Evolutionary conservation across 53 echinoderm and acorn worm genomes (phyloP).

Genomic region (Zoroaster sp.): DNA sequence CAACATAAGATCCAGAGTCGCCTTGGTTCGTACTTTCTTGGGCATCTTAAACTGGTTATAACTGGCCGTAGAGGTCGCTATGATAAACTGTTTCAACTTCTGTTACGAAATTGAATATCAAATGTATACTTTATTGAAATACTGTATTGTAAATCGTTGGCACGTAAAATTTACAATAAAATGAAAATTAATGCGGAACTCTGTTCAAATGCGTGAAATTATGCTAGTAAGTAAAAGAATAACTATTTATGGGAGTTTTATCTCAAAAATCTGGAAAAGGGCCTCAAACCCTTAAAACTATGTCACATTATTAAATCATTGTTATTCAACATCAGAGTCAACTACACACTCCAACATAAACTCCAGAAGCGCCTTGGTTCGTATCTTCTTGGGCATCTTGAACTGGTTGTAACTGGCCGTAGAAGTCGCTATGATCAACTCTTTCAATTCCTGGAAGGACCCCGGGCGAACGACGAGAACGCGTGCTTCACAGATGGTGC

Average conservation of each 20-base stretch:
- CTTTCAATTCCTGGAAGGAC: conserved; percentile 15
- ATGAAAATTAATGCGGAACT: too few relatives aligned
- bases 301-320: too few relatives aligned
- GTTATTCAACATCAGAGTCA: too few relatives aligned
- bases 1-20: conserved; percentile 51
- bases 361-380: neutral
- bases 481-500: conserved; percentile 6
- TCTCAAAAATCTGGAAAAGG: too few relatives aligned
- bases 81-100: neutral
- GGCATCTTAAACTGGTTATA: conserved; percentile 57
- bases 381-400: conserved; percentile 47
- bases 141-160: too few relatives aligned
- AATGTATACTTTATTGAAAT: too few relatives aligned
- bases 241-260: too few relatives aligned
- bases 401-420: conserved; percentile 52
- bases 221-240: too few relatives aligned
- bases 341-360: conserved; percentile 55
- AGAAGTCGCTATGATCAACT: conserved; percentile 42
- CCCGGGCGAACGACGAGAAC: conserved; percentile 8
- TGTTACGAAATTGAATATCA: too few relatives aligned
- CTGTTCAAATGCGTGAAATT: too few relatives aligned
- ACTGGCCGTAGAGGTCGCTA: conserved; percentile 53
- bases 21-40: conserved; percentile 2
- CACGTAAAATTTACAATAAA: too few relatives aligned
- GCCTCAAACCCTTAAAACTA: too few relatives aligned